Conservation (phyloP, 1,140 invertebrate genomes). For the Brachionus koreanus region DNA sequence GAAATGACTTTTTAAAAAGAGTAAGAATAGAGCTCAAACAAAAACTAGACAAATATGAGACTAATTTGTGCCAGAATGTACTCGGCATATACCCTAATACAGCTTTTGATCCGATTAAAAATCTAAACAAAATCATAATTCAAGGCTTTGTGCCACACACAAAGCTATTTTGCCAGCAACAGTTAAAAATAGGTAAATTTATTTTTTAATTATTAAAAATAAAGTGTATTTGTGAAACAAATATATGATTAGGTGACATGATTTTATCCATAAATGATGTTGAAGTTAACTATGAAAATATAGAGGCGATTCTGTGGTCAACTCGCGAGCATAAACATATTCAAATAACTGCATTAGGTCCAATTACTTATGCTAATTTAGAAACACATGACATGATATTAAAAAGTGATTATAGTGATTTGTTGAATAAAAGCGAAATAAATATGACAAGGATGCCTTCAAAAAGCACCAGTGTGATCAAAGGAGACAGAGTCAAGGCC, state of each 20-base stretch:
- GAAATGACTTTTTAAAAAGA: background rate
- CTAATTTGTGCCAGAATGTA: background rate
- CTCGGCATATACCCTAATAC: background rate
- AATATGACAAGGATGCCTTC: background rate
- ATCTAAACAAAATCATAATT: background rate
- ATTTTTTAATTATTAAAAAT: background rate
- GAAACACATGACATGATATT: background rate
- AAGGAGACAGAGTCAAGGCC: constrained; percentile 11
- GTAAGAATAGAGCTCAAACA: background rate
- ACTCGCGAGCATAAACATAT: background rate
- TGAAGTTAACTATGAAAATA: constrained; percentile 1
- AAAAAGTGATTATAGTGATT: background rate
- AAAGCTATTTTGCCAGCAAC: background rate
- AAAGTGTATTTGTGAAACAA: background rate
- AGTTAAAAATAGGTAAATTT: background rate
- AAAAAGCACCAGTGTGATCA: background rate
- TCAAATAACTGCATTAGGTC: background rate
- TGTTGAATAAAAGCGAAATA: background rate
- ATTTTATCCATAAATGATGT: constrained; percentile 2
- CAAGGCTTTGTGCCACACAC: constrained; percentile 23
- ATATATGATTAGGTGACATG: background rate
- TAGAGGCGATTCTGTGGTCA: background rate
- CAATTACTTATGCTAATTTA: constrained; percentile 20
- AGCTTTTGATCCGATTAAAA: background rate
- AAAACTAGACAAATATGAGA: background rate